phyloP scores from a whole-genome alignment of 2,888 invertebrate genomes.

The Atethmia centrago region DNA sequence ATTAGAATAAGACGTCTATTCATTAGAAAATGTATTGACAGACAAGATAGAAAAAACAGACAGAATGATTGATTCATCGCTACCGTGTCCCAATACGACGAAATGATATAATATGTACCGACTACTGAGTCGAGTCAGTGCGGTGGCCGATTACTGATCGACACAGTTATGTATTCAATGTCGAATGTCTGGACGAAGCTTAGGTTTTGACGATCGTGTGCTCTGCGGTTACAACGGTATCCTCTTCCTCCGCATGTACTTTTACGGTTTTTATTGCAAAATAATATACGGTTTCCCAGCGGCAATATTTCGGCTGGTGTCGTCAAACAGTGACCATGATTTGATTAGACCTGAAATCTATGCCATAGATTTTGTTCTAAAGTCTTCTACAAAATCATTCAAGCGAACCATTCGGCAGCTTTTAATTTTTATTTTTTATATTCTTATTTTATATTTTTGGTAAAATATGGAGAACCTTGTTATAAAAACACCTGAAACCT shows the following conservation, averaged over 20 bases:
- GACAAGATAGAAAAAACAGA: background rate
- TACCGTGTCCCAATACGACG: background rate
- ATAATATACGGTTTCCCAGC: conserved; percentile 19
- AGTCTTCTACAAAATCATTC: no score
- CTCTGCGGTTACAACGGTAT: conserved; percentile 59
- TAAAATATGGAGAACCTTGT: no score
- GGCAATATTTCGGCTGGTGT: background rate
- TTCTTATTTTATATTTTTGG: no score
- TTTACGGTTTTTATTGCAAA: conserved; percentile 40
- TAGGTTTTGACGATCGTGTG: conserved; percentile 35
- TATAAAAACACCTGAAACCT: no score
- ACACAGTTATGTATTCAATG: conserved; percentile 56
- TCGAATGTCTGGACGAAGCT: conserved; percentile 48
- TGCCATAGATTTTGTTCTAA: no score
- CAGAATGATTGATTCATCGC: conserved; percentile 13
- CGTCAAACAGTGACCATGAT: background rate
- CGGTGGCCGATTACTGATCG: conserved; percentile 36
- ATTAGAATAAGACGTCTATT: background rate
- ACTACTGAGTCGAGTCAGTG: background rate
- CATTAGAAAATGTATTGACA: conserved; percentile 5
- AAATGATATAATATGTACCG: background rate
- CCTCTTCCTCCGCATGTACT: background rate
- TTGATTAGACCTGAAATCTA: background rate
- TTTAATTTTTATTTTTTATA: no score
- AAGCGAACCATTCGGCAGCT: no score